Base-by-base conservation (phyloP, 2,797 vertebrate species). In the Poeciliopsis paucimaculata region DNA sequence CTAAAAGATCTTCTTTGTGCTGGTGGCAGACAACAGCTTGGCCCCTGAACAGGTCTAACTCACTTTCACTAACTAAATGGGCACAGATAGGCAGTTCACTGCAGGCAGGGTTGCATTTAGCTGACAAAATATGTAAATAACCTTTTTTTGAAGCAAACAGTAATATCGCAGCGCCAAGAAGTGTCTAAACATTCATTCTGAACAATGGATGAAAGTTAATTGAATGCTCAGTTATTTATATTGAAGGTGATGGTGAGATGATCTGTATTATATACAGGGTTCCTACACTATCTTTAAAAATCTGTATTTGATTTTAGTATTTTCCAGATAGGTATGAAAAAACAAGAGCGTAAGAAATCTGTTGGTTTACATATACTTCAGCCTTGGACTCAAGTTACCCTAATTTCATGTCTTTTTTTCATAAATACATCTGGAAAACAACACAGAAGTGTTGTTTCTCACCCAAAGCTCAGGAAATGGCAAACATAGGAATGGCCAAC, bases 51-150 rank as follows among this genome's bases (percentile, higher is more conserved):
- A 81, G 83, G 76, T 75, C 73, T 77, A 80, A 76, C 84, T 84
- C 82, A 86, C 83, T 81, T 92, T 89, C 80, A 91, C 84, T 62
- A 77, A 86, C 81, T 83, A 62, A 81, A 87, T 77, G 80, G 75
- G 72, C 72, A 82, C 7, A 81, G 77, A 84, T 77, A 75, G 88
- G 89, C 77, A 80, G 64, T 13, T 41, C 20, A 82, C 81, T 78
- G 78, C 83, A 83, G 84, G 84, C 82, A 75, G 83, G 82, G 64
- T 82, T 82, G 84, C 77, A 88, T 82, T 79, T 76, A 85, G 70
- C 75, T 73, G 53, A 82, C 79, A 88, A 79, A 88, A 75, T 71
- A 77, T 77, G 83, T 77, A 82, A 84, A 91, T 77, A 87, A 83
- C 57, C 75, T 66, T 78, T 86, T 10, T 46, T 73, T 81, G 84